A percentile compares a stretch with the other conserved stretches of the same genome.
These are phyloP conservation scores for Cryptus armator DNA, from an alignment of 2,888 invertebrate species.

Conservation along the genomic window DNA sequence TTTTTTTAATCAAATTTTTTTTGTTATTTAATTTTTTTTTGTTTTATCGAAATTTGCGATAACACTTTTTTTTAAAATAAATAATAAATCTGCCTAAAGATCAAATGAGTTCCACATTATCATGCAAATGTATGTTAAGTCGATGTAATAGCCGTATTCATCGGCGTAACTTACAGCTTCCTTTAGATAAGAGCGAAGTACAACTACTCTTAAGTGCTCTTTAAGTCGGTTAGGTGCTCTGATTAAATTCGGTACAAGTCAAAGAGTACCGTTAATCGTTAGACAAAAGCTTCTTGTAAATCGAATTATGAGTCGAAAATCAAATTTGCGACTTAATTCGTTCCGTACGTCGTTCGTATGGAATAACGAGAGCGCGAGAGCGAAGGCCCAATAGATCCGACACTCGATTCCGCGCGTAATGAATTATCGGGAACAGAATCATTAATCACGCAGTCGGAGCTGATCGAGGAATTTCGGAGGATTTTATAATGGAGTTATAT, in stretches of 20 bases:
- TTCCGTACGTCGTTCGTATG: no score
- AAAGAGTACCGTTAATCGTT: neutral
- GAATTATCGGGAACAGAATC: neutral
- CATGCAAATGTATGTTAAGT: neutral
- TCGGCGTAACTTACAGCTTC: neutral
- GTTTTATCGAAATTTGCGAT: neutral
- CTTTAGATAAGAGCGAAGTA: neutral
- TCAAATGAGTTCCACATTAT: neutral
- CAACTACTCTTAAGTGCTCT: neutral
- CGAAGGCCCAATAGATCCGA: neutral
- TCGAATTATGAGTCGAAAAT: no score
- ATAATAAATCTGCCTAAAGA: neutral
- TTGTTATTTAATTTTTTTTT: no score
- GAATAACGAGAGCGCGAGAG: neutral
- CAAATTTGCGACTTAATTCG: no score
- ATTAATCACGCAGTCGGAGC: constrained; percentile 6
- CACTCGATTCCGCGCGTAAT: neutral
- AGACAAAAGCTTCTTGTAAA: no score
- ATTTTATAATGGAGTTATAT: constrained; percentile 2
- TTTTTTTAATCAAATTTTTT: no score
- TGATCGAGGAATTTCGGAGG: neutral
- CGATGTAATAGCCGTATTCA: neutral
- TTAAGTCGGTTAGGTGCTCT: neutral
- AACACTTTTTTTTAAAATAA: neutral
- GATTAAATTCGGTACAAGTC: neutral